phyloP scores from a whole-genome alignment of 2,888 invertebrate species.

The Lycia hirtaria region DNA sequence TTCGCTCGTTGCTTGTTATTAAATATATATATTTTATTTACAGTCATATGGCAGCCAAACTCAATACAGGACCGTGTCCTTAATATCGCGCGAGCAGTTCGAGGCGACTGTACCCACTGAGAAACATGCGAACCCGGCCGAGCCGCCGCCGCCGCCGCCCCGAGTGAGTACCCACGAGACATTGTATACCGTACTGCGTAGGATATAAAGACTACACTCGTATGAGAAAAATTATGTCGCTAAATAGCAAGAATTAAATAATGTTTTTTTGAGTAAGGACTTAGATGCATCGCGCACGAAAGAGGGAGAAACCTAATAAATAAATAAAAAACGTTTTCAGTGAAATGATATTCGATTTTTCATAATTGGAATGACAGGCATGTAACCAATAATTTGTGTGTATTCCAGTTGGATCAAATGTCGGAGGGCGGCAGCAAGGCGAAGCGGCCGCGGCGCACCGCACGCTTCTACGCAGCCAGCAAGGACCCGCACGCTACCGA shows the following conservation, averaged over 20 bases:
- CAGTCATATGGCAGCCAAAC: conserved; percentile 67
- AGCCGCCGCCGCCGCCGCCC: conserved; percentile 91
- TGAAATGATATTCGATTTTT: too few species aligned
- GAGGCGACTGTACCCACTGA: conserved; percentile 90
- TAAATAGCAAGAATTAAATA: too few species aligned
- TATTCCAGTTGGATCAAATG: conserved; percentile 50
- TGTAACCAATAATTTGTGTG: neutral
- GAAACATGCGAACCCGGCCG: conserved; percentile 88
- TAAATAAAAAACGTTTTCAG: too few species aligned
- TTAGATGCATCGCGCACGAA: too few species aligned
- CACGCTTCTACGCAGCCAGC: conserved; percentile 97
- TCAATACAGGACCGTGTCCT: conserved; percentile 92
- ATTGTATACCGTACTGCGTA: conserved; percentile 1
- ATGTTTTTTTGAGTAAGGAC: too few species aligned
- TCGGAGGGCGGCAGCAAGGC: conserved; percentile 51
- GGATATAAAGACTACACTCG: too few species aligned
- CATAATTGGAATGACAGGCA: too few species aligned
- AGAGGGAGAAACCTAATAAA: too few species aligned
- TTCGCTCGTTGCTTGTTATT: too few species aligned
- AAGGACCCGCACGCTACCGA: conserved; percentile 89
- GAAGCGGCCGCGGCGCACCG: conserved; percentile 86
- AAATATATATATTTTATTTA: too few species aligned
- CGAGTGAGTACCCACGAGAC: conserved; percentile 46
- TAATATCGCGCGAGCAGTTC: conserved; percentile 95
- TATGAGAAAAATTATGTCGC: too few species aligned